Evolutionary conservation across 2,113 vertebrate species (phyloP).

Genomic region (Spheniscus mendiculus): DNA sequence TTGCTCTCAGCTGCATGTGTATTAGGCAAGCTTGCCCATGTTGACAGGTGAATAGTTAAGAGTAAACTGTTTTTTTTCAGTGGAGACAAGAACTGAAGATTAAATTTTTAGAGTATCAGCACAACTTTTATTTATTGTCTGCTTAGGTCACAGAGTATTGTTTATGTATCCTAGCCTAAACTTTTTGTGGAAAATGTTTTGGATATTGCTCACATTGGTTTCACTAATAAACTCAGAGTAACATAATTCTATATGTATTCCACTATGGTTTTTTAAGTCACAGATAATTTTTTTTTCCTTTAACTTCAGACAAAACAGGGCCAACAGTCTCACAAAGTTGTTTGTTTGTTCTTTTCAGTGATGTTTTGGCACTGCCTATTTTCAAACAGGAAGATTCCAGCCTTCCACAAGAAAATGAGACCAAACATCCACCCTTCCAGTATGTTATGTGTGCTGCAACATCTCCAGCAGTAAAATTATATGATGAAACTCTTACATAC

Average conservation of each 20-base stretch:
- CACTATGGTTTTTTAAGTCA: not conserved
- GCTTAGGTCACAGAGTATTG: not conserved
- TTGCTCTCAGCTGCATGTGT: not conserved
- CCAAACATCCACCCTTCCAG: slow-evolving; percentile 83
- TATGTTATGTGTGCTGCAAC: slow-evolving; percentile 85
- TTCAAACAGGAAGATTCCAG: slow-evolving; percentile 86
- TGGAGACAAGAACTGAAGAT: not conserved
- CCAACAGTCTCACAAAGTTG: not conserved
- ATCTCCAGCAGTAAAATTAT: slow-evolving; percentile 82
- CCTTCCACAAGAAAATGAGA: slow-evolving; percentile 80
- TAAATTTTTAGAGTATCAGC: not conserved
- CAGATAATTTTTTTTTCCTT: not conserved
- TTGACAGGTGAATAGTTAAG: not conserved
- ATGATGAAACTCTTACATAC: slow-evolving; percentile 85
- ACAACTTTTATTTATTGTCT: not conserved
- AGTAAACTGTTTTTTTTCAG: not conserved
- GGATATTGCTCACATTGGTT: not conserved
- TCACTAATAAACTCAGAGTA: not conserved
- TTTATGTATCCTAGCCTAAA: not conserved
- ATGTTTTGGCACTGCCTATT: slow-evolving; percentile 86
- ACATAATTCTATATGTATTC: not conserved
- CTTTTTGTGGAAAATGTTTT: not conserved
- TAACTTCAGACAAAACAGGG: not conserved
- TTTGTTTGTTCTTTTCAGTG: slow-evolving; percentile 64
- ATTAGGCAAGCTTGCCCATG: not conserved